Conservation (phyloP, 2,797 vertebrate species). For the Protonibea diacanthus region DNA sequence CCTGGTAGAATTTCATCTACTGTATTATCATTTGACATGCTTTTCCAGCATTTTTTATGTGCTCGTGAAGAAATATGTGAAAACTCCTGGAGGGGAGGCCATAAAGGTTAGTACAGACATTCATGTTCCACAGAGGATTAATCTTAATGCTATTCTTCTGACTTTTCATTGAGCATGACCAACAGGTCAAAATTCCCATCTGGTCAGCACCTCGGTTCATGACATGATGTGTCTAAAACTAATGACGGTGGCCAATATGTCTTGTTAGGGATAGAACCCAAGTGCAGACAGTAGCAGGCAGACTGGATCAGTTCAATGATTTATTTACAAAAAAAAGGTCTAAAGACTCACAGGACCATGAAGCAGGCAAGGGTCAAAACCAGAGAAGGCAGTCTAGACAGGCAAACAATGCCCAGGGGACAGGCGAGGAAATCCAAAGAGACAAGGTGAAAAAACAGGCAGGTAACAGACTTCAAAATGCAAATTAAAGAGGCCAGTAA, state of each 20-base stretch:
- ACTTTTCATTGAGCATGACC: not conserved
- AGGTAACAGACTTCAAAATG: no score
- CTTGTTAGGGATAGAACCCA: not conserved
- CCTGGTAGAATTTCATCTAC: not conserved
- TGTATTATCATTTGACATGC: not conserved
- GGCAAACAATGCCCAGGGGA: not conserved
- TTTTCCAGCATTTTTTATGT: not conserved
- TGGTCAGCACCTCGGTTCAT: not conserved
- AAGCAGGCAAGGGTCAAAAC: not conserved
- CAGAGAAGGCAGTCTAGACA: not conserved
- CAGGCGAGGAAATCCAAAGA: not conserved
- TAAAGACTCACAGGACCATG: not conserved
- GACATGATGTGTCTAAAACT: not conserved
- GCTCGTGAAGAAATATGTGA: not conserved
- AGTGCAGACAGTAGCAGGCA: not conserved
- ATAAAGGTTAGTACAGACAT: not conserved
- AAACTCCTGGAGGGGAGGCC: not conserved
- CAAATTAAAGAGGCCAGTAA: not conserved
- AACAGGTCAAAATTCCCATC: not conserved
- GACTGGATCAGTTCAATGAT: not conserved
- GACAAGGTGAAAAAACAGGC: no score
- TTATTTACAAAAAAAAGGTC: not conserved
- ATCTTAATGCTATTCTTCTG: not conserved
- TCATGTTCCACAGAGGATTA: not conserved
- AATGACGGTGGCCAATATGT: not conserved